Evolutionary conservation across 2,797 vertebrate species (phyloP).

Genomic region (Okamejei kenojei): DNA sequence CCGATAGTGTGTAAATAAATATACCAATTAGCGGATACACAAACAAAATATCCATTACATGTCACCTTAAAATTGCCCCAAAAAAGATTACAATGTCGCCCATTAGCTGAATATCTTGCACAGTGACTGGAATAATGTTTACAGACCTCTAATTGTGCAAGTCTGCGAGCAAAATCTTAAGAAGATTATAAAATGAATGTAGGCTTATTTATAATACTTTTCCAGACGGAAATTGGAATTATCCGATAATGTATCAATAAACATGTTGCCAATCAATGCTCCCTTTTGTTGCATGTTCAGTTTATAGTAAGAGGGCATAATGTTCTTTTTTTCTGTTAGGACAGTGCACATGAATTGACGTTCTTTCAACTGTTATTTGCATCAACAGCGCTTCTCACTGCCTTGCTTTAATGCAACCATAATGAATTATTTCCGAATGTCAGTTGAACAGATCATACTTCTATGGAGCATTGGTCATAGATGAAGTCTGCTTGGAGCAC

Average conservation of each 20-base stretch:
- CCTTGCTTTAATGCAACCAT: conserved; percentile 31
- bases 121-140: neutral
- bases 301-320: conserved; percentile 40
- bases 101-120: neutral
- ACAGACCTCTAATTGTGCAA: neutral
- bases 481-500: conserved; percentile 39
- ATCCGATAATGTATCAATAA: neutral
- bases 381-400: conserved; percentile 39
- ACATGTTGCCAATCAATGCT: conserved; percentile 40
- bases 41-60: too few species aligned
- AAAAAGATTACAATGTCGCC: neutral
- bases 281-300: conserved; percentile 42
- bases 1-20: too few species aligned
- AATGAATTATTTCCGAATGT: conserved; percentile 41
- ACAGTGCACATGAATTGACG: conserved; percentile 40
- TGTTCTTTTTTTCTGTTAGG: conserved; percentile 26
- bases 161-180: too few species aligned
- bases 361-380: conserved; percentile 43
- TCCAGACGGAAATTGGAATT: neutral
- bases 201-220: neutral
- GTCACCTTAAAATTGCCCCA: too few species aligned
- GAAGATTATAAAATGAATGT: neutral
- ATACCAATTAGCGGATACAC: too few species aligned
- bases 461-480: conserved; percentile 40
- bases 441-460: conserved; percentile 43